Evolutionary conservation across 2,797 vertebrate genomes (phyloP), one percentile per base, ranked within the genome.

Genomic region (Pempheris klunzingeri): DNA sequence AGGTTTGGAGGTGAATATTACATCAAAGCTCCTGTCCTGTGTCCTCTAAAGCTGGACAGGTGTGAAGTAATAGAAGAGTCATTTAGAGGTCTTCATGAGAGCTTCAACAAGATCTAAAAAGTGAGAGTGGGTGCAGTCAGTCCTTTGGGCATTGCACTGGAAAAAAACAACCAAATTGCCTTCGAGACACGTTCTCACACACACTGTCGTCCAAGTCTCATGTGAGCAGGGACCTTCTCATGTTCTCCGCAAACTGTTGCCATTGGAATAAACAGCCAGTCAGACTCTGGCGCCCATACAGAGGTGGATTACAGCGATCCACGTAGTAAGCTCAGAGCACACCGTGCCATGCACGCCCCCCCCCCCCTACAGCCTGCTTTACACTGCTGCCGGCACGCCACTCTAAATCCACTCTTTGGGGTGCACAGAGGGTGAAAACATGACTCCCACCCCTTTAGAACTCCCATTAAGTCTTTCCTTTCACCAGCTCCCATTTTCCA

Each of bases 391-490:
- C 49, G 66, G 65, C 77, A 83, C 26, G 39, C 61, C 2, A 52
- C 77, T 79, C 78, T 68, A 78, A 85, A 84, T 80, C 78, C 77
- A 75, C 67, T 81, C 84, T 87, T 59, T 72, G 81, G 80, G 80
- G 74, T 66, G 74, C 50, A 14, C 49, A 26, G 70, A 68, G 78
- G 74, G 73, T 83, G 72, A 83, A 85, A 85, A 71, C 66, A 70
- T 38, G 74, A 84, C 65, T 17, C 73, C 76, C 65, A 72, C 81
- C 68, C 70, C 76, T 77, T 78, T 64, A 81, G 49, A 81, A 77
- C 67, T 89, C 62, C 86, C 79, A 88, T 87, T 90, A 90, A 85
- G 82, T 78, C 73, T 44, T n/a, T 53, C 44, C 63, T 88, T 92
- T 76, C 71, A 80, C 30, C 7, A 2, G 49, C 47, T 85, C 58